Conservation (phyloP, 2,113 vertebrate species). For the Eudorcas thomsonii region DNA sequence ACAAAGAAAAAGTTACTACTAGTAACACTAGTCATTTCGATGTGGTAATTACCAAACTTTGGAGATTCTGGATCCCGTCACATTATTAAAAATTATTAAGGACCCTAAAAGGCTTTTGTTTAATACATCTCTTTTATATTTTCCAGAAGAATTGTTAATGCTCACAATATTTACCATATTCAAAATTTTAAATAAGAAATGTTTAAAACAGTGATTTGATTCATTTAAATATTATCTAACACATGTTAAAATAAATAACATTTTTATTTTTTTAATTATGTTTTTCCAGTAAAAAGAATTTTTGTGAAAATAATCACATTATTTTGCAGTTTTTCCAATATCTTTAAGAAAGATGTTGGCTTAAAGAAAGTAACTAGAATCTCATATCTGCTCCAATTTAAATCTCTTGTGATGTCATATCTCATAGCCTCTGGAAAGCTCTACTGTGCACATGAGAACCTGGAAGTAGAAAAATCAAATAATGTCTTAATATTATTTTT, state of each 20-base stretch:
- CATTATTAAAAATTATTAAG: neutral
- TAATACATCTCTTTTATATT: neutral
- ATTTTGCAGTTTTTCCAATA: neutral
- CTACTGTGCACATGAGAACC: neutral
- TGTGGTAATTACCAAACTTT: neutral
- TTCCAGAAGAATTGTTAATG: neutral
- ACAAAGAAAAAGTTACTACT: neutral
- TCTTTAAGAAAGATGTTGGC: neutral
- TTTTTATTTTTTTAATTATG: neutral
- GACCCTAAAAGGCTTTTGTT: neutral
- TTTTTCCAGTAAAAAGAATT: constrained; percentile 27
- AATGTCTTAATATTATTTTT: neutral
- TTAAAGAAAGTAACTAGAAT: neutral
- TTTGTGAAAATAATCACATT: neutral
- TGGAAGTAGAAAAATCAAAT: neutral
- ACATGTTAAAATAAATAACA: neutral
- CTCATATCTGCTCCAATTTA: neutral
- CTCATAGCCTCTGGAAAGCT: neutral
- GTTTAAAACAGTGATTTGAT: neutral
- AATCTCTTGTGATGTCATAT: neutral
- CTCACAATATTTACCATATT: neutral
- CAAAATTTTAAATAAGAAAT: neutral
- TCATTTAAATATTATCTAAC: neutral
- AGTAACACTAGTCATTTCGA: neutral
- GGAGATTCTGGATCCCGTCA: neutral